Evolutionary conservation across 2,797 vertebrate species (phyloP).

Genomic region (Iguana delicatissima): DNA sequence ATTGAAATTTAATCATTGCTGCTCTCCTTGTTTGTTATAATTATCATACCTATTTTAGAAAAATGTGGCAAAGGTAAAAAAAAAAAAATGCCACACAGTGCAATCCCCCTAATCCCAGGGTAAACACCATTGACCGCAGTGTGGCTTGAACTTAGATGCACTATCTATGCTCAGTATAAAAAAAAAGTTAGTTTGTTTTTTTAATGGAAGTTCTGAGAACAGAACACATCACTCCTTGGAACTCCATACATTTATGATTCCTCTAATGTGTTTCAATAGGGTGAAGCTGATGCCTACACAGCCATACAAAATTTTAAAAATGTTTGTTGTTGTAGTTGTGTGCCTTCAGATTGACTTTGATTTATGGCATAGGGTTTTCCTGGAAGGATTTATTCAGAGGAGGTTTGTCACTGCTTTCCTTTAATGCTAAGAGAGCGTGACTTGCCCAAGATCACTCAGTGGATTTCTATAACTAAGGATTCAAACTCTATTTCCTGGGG

Average conservation of each 20-base stretch:
- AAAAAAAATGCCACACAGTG: background rate
- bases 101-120: background rate
- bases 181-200: background rate
- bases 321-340: no score
- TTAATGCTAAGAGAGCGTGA: no score
- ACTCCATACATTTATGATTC: background rate
- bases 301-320: no score
- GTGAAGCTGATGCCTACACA: no score
- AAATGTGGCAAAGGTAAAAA: background rate
- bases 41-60: background rate
- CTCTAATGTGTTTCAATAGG: background rate
- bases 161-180: slow-evolving; percentile 21
- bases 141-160: slow-evolving; percentile 19
- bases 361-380: no score
- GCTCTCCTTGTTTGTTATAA: slow-evolving; percentile 36
- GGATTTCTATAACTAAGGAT: no score
- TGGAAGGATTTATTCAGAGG: no score
- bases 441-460: no score
- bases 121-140: background rate
- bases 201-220: background rate
- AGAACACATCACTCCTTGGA: background rate
- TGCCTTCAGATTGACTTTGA: no score
- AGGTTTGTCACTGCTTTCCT: no score
- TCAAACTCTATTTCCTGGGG: no score
- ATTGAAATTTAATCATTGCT: slow-evolving; percentile 48